Conservation (phyloP, 2,888 invertebrate species). For the Phasia obesa region DNA sequence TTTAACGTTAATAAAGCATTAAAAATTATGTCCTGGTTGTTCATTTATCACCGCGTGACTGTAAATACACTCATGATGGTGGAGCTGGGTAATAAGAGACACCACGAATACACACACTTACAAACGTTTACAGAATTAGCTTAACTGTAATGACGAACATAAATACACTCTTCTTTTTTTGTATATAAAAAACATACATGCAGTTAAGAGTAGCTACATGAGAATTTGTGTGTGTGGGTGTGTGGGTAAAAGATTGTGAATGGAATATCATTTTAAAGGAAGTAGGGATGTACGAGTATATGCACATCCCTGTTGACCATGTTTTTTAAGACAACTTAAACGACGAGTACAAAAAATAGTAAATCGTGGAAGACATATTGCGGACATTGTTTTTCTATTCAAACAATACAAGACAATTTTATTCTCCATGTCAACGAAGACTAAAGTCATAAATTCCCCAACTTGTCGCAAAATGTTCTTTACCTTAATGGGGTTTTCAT, state of each 20-base stretch:
- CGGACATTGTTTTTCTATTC: too few species aligned
- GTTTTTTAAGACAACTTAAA: too few species aligned
- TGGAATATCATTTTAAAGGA: constrained; percentile 57
- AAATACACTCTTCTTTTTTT: not conserved
- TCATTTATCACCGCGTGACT: not conserved
- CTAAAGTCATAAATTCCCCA: too few species aligned
- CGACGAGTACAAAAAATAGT: too few species aligned
- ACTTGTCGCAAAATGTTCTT: too few species aligned
- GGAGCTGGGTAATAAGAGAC: constrained; percentile 23
- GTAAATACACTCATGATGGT: constrained; percentile 4
- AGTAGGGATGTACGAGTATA: not conserved
- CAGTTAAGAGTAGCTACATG: not conserved
- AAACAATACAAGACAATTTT: too few species aligned
- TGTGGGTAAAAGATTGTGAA: not conserved
- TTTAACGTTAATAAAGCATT: too few species aligned
- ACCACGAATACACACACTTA: not conserved
- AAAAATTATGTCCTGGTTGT: too few species aligned
- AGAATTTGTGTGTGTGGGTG: not conserved
- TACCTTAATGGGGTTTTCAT: too few species aligned
- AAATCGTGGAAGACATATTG: too few species aligned
- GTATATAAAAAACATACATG: not conserved
- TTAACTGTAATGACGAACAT: not conserved
- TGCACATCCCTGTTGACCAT: too few species aligned
- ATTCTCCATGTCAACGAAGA: too few species aligned
- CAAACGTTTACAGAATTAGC: constrained; percentile 5